Conservation (phyloP, 2,888 invertebrate genomes). For the Mechanitis messenoides region DNA sequence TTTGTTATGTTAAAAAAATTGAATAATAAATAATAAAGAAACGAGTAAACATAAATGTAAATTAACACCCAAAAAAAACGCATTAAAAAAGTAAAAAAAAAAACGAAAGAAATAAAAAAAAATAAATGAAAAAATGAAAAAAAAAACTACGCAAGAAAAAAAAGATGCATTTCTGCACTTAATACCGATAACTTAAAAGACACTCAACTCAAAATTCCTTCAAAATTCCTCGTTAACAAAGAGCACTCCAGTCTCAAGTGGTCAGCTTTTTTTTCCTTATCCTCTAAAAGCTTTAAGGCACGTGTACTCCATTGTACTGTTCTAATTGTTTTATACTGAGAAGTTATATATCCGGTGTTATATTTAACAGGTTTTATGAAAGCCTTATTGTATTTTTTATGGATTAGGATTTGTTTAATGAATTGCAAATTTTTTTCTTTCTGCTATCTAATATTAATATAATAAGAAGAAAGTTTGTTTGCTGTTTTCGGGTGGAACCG, state of each 20-base stretch:
- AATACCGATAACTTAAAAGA: constrained; percentile 29
- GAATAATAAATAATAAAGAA: no score
- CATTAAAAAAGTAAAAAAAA: no score
- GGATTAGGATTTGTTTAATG: constrained; percentile 1
- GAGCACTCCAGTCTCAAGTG: constrained; percentile 58
- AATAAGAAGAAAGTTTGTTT: no score
- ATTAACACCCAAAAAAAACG: no score
- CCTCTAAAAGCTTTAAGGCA: constrained; percentile 42
- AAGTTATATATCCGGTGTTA: constrained; percentile 61
- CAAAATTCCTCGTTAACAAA: constrained; percentile 57
- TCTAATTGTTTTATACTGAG: constrained; percentile 58
- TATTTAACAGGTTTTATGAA: constrained; percentile 22
- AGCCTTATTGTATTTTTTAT: constrained; percentile 16
- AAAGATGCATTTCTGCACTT: no score
- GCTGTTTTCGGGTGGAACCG: no score
- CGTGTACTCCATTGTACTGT: constrained; percentile 54
- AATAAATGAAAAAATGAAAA: no score
- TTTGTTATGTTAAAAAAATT: no score
- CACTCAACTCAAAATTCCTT: constrained; percentile 24
- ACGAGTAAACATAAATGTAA: no score
- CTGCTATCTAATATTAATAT: no score
- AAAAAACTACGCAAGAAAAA: no score
- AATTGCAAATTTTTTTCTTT: background rate
- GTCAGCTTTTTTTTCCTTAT: constrained; percentile 56
- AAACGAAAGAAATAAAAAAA: no score